Base-by-base conservation (phyloP, 2,888 invertebrate genomes). In the Herminia tarsipennalis region DNA sequence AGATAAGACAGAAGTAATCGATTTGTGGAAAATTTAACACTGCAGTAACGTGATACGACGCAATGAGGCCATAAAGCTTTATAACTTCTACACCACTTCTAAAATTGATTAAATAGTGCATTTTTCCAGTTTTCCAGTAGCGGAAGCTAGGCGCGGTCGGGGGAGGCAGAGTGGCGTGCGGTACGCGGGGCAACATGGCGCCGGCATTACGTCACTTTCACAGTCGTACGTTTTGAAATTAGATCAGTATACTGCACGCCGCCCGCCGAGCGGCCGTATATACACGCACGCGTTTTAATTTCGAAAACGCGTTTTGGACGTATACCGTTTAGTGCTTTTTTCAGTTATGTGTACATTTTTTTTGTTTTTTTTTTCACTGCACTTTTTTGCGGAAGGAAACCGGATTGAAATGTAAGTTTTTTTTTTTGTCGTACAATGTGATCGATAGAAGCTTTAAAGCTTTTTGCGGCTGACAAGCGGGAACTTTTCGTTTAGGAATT, bases 91-190 rank as follows among this genome's bases (percentile, higher is more conserved):
- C 60, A 70, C 73, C 75, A 78, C 68, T 78, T 76, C 80, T 83
- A 81, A 87, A 87, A 86, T 86, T 86, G 84, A 87, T 87, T 84
- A 81, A 81, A 82, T 83, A 85, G 76, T 85, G 85, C 86, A 85
- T 81, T 84, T 84, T 84, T 80, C 76, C 74, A 77, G 71, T 47
- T 47, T 47, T 41, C 40, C 48, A 42, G 37, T 67, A 58, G 61
- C 72, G 75, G 78, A 77, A 76, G 81, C 76, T 73, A 83, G 84
- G 81, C 74, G 79, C 76, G 81, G 81, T 65, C 65, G 61, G 63
- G 64, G 66, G 40, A 14, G 40, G 80, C 73, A 78, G 78, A 63
- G 54, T 52, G 58, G 66, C 70, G 62, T 72, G 69, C 67, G 74
- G 64, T 62, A 59, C 34, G 66, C 50, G 76, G 66, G 76, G 80